A percentile compares a stretch with the other conserved stretches of the same genome.
Conservation (phyloP, 2,113 vertebrate genomes). For the Pantherophis guttatus region DNA sequence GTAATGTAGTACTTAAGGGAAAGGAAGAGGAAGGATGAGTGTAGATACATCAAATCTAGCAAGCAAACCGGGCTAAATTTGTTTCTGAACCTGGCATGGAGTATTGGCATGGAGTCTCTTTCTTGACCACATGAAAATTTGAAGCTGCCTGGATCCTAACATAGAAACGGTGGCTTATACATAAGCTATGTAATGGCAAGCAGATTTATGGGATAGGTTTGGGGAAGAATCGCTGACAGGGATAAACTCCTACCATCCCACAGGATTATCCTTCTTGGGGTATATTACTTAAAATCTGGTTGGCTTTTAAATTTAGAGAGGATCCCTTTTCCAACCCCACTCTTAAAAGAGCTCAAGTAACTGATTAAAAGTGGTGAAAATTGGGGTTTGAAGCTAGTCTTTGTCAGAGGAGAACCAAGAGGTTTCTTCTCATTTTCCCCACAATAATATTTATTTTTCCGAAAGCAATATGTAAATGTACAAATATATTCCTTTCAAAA, state of each 20-base stretch:
- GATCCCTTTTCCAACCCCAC: neutral
- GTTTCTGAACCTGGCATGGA: neutral
- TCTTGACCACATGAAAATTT: neutral
- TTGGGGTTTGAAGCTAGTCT: neutral
- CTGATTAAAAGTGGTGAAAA: neutral
- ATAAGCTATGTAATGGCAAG: neutral
- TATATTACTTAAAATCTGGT: neutral
- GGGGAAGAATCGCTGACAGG: neutral
- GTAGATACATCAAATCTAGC: neutral
- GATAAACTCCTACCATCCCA: neutral
- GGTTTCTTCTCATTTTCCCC: neutral
- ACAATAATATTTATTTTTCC: neutral
- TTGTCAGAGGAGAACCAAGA: neutral
- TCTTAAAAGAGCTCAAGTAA: neutral
- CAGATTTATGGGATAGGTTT: neutral
- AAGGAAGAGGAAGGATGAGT: neutral
- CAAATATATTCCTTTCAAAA: neutral
- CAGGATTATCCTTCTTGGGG: neutral
- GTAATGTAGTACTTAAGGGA: neutral
- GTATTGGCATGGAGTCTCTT: neutral
- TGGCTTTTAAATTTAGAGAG: neutral
- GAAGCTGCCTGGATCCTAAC: neutral
- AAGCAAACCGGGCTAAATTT: neutral
- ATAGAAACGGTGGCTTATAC: too few relatives aligned
- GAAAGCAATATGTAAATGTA: neutral